Percentiles rank a stretch among this genome's conserved stretches.
Evolutionary conservation across 2,113 vertebrate species (phyloP).

Genomic region (Platycercus adscitus): DNA sequence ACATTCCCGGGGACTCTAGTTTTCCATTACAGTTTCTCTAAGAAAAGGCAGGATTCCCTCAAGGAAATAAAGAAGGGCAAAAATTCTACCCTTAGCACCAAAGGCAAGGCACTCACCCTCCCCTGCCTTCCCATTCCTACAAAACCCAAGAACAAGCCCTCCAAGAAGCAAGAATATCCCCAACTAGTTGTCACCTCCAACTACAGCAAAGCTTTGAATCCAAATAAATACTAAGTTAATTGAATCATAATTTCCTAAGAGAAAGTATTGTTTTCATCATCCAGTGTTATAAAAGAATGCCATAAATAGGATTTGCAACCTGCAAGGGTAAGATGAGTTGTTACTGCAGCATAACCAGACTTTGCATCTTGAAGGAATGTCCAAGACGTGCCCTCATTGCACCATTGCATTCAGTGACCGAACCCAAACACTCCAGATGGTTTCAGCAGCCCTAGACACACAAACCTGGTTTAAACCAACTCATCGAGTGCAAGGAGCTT

Average conservation of each 20-base stretch:
- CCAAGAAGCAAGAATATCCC: not conserved
- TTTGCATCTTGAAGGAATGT: not conserved
- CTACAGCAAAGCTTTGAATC: not conserved
- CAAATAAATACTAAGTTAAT: conserved; percentile 30
- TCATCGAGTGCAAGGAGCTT: not conserved
- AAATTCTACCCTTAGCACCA: not conserved
- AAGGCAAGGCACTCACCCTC: not conserved
- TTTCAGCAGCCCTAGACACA: not conserved
- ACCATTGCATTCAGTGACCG: not conserved
- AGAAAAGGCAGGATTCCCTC: not conserved
- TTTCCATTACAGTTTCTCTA: not conserved
- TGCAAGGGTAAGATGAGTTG: not conserved
- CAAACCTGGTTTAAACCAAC: not conserved
- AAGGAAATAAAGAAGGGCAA: not conserved
- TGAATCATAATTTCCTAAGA: conserved; percentile 4
- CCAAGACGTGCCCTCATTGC: not conserved
- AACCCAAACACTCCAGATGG: not conserved
- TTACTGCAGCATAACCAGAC: not conserved
- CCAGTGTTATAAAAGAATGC: not conserved
- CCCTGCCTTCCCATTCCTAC: not conserved
- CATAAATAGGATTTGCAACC: not conserved
- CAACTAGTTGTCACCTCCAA: not conserved
- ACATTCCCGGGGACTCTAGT: not conserved
- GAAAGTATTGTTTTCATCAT: not conserved
- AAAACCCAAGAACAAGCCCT: not conserved